Evolutionary conservation across 2,113 vertebrate species (phyloP).

Genomic region (Meleagris gallopavo): DNA sequence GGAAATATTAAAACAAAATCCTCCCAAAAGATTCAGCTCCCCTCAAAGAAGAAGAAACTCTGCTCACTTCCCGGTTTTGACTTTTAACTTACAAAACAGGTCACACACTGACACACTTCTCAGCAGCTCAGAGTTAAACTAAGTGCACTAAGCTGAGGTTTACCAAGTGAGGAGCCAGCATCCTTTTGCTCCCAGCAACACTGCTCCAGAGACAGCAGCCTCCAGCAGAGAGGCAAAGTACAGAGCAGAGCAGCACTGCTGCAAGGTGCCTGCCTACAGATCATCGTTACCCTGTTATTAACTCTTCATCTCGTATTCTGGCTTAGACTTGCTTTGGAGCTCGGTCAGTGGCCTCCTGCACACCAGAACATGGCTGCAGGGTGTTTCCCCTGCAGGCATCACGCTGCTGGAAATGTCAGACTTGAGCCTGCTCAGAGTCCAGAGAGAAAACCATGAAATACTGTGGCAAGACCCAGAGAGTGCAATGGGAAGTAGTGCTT

Average conservation of each 20-base stretch:
- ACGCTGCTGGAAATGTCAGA: neutral
- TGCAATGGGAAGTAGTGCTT: neutral
- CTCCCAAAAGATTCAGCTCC: neutral
- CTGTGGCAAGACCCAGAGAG: neutral
- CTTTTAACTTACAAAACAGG: neutral
- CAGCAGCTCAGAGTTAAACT: neutral
- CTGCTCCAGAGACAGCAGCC: neutral
- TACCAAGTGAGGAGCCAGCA: neutral
- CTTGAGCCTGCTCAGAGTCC: neutral
- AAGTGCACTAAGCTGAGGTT: neutral
- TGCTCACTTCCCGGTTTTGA: neutral
- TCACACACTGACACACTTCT: neutral
- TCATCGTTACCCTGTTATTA: neutral
- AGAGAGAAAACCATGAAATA: neutral
- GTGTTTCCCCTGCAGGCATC: fast-evolving
- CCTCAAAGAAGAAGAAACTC: neutral
- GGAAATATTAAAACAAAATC: neutral
- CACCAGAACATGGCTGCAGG: neutral
- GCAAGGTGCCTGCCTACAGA: neutral
- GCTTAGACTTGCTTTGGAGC: neutral
- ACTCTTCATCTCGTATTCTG: neutral
- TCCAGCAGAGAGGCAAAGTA: neutral
- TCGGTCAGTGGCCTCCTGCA: neutral
- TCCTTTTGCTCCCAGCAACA: neutral
- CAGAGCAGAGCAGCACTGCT: neutral